phyloP scores from a whole-genome alignment of 2,113 vertebrate genomes.

The Clarias magur region DNA sequence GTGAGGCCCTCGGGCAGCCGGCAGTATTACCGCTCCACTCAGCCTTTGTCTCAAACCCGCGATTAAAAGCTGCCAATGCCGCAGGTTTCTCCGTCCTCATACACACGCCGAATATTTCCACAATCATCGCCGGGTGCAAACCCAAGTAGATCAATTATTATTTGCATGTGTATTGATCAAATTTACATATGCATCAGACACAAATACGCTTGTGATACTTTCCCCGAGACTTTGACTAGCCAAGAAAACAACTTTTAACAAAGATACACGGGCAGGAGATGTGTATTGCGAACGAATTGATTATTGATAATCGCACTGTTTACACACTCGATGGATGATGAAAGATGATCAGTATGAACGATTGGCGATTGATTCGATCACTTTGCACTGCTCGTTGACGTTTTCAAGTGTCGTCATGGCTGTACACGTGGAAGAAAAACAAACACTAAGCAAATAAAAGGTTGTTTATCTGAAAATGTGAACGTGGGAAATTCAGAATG shows the following conservation, averaged over 20 bases:
- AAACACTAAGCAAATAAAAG: background rate
- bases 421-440: background rate
- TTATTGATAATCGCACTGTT: conserved; percentile 22
- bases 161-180: conserved; percentile 46
- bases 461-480: background rate
- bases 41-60: conserved; percentile 25
- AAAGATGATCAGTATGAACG: background rate
- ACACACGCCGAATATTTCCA: conserved; percentile 17
- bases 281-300: background rate
- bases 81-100: conserved; percentile 14
- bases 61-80: conserved; percentile 46
- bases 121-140: conserved; percentile 1
- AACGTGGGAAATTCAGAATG: background rate
- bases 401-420: background rate
- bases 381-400: background rate
- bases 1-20: conserved; percentile 41
- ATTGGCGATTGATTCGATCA: background rate
- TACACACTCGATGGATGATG: conserved; percentile 16
- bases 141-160: conserved; percentile 31
- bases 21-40: conserved; percentile 13
- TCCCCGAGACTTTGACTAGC: conserved; percentile 3
- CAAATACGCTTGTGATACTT: background rate
- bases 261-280: background rate
- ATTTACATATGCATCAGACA: conserved; percentile 45
- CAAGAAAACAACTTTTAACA: background rate